Evolutionary conservation across 2,888 invertebrate genomes (phyloP), one percentile per base, ranked within the genome.

Genomic region (Tachina fera): DNA sequence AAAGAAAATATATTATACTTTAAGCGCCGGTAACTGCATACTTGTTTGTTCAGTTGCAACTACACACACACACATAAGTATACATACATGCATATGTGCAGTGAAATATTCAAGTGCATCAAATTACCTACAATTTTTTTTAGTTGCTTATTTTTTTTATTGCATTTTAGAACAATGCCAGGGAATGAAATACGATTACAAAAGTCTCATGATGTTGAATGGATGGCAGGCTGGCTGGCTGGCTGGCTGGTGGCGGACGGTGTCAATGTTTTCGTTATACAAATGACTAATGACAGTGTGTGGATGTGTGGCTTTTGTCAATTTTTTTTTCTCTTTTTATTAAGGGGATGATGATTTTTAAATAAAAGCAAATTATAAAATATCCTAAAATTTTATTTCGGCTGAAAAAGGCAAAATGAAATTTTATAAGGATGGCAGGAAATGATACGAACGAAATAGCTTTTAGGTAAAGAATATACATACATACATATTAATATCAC

Each of bases 1-100:
- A 53, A 11, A 56, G 10, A 41, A 61, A 63, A 71, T 51, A 45
- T 53, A 49, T 19, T 19, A 65, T 58, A 53, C 43, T 81, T 51
- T n/a, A 81, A 81, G 81, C 81, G 81, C 75, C 81, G 61, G 75
- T 75, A 81, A 75, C 78, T 79, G 63, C 79, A 79, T 63, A 53
- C 63, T 22, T 19, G 43, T 31, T 31, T 31, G 31, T 31, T 5
- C 31, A 31, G 6, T 31, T 31, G 31, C 1, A 31, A 6, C 31
- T 31, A 6, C 31, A 31, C 31, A 31, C 31, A 31, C 31, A 31
- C 31, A 31, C 31, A 31, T 31, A 31, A 31, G 31, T 31, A 31
- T 31, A 4, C 31, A 6, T 31, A 4, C 31, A 6, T 31, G 22
- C 68, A 68, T 75, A 53, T 68, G 68, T 68, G 45, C 68, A 60